Conservation (phyloP, 2,797 vertebrate species). For the Sorex maritimensis region DNA sequence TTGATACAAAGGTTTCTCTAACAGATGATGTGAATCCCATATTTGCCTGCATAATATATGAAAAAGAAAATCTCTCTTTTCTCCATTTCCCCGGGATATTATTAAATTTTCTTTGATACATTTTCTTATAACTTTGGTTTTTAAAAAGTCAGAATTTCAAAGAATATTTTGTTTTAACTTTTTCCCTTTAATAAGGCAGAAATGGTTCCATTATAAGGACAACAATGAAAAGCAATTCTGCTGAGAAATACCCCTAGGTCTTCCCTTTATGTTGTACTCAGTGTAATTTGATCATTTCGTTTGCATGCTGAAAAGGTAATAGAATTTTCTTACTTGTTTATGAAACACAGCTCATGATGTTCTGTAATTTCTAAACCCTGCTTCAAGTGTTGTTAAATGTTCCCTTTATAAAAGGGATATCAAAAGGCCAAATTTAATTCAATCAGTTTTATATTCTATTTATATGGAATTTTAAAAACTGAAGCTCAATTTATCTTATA, state of each 20-base stretch:
- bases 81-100: neutral
- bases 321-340: conserved; percentile 32
- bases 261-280: conserved; percentile 40
- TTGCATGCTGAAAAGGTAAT: conserved; percentile 20
- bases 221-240: conserved; percentile 48
- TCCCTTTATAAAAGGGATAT: conserved; percentile 11
- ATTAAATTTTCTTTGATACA: neutral
- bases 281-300: conserved; percentile 53
- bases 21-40: neutral
- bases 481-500: conserved; percentile 11
- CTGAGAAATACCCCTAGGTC: conserved; percentile 1
- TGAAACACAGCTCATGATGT: neutral
- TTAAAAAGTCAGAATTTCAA: conserved; percentile 37
- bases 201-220: conserved; percentile 25
- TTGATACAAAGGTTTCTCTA: conserved; percentile 41
- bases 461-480: conserved; percentile 15
- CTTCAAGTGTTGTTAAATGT: conserved; percentile 17
- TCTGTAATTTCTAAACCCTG: conserved; percentile 26
- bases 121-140: neutral
- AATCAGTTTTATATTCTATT: conserved; percentile 41
- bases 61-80: neutral
- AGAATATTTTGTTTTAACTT: conserved; percentile 3
- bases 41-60: conserved; percentile 13
- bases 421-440: neutral
- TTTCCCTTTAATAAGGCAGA: conserved; percentile 64